These are phyloP conservation scores for Diachasmimorpha longicaudata DNA, from an alignment of 1,140 invertebrate species.

Conservation along the genomic window DNA sequence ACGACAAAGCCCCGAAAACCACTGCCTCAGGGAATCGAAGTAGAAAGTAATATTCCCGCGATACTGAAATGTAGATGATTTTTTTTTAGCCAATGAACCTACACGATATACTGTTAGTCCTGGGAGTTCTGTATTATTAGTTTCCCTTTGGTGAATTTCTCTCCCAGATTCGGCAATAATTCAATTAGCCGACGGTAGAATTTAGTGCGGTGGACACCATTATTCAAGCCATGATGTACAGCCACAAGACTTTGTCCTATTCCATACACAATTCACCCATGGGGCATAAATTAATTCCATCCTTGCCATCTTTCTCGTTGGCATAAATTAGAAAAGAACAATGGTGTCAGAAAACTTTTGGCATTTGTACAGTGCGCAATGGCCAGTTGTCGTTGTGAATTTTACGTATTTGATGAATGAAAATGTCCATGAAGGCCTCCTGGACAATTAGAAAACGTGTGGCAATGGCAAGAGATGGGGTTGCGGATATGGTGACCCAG, in stretches of 20 bases:
- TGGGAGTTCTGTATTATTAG: conserved; percentile 25
- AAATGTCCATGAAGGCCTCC: conserved; percentile 41
- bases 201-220: conserved; percentile 50
- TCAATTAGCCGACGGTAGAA: conserved; percentile 51
- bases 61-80: conserved; percentile 12
- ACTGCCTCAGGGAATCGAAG: conserved; percentile 23
- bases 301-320: conserved; percentile 22
- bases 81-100: not conserved
- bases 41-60: conserved; percentile 38
- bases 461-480: not conserved
- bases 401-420: conserved; percentile 47
- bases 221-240: conserved; percentile 47
- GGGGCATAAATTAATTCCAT: conserved; percentile 30
- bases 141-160: conserved; percentile 25
- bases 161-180: conserved; percentile 51
- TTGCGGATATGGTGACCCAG: not conserved
- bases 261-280: not conserved
- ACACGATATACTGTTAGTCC: not conserved
- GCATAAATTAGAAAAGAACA: conserved; percentile 56
- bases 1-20: conserved; percentile 27
- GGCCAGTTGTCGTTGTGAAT: conserved; percentile 33
- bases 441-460: conserved; percentile 48
- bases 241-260: conserved; percentile 4
- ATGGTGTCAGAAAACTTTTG: conserved; percentile 32
- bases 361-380: not conserved